Evolutionary conservation across 92 coral and sea anemone genomes (phyloP).

Genomic region (Actinernus sp.): DNA sequence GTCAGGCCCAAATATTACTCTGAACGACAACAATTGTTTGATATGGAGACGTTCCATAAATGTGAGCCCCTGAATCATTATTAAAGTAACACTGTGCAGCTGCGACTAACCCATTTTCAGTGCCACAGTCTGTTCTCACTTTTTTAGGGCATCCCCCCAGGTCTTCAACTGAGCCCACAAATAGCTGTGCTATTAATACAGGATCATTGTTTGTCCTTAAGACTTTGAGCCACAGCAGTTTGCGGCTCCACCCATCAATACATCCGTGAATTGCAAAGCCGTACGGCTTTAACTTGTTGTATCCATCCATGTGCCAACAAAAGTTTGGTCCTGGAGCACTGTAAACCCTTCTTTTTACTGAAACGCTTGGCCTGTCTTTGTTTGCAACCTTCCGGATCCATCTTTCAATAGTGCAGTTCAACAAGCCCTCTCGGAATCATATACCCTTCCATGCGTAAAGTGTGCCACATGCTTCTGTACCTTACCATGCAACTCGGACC

Average conservation of each 20-base stretch:
- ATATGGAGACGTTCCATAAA: constrained; percentile 55
- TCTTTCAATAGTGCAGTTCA: constrained; percentile 4
- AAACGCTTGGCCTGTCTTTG: too few species aligned
- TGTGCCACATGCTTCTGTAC: constrained; percentile 12
- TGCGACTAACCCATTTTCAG: too few species aligned
- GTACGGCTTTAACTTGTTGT: too few species aligned
- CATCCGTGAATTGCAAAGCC: too few species aligned
- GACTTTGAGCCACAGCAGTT: constrained; percentile 50
- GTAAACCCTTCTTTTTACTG: constrained; percentile 32
- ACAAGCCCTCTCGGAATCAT: too few species aligned
- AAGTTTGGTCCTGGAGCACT: too few species aligned
- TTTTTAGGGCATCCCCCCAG: constrained; percentile 49
- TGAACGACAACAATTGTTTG: too few species aligned
- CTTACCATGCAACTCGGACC: too few species aligned
- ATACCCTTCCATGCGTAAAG: too few species aligned
- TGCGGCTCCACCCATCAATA: too few species aligned
- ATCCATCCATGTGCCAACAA: too few species aligned
- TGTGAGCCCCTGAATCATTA: constrained; percentile 32
- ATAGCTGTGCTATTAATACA: constrained; percentile 24
- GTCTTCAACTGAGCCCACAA: constrained; percentile 30
- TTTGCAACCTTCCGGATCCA: constrained; percentile 12
- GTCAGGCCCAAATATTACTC: too few species aligned
- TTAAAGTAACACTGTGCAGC: constrained; percentile 31
- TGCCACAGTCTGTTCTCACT: constrained; percentile 51
- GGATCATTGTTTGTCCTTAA: constrained; percentile 49